Base-by-base conservation (phyloP, 2,888 invertebrate species). In the Mongoloraphidia duomilia region DNA sequence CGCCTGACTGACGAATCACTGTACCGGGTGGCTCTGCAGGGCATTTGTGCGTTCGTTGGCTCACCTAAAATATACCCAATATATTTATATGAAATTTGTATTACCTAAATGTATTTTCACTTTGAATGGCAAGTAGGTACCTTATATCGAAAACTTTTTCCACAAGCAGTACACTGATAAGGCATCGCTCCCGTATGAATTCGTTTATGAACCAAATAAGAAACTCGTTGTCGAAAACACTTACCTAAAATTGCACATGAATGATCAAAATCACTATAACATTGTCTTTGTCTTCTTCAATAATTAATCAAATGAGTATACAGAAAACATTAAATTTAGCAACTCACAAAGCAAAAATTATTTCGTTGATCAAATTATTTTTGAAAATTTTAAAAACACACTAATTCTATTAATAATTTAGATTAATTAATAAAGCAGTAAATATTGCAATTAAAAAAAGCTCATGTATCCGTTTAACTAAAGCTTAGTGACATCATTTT, bases 171-270 rank as follows among this genome's bases (percentile, higher is more conserved):
- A 60, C 89, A 89, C 65, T 82, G 84, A 61, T 89, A 89, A 1
- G 89, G 89, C 86, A 88, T 85, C 0, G 77, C 86, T 35, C 88
- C 89, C 1, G 88, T 84, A 58, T 89, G 88, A 56, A 88, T 89
- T 54, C 89, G 74, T 53, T 82, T 75, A 63, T 90, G 89, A 0
- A 90, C 89, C 60, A 89, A 71, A 64, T 88, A 89, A 0, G 88
- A 88, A 11, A 90, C 88, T 50, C 89, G 69, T 64, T 90, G 90
- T 9, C 90, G 77, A 62, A 90, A 90, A 61, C 84, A 82, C 74
- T 90, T 90, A 10, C 87, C 88, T 89, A 64, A 33, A 68, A 69
- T 52, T 49, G 54, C 47, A 46, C 49, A 44, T 44, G 47, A 44
- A 6, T 14, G 2, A 52, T 44, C 13, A 47, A 41, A 46, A 14